phyloP scores from a whole-genome alignment of 2,888 invertebrate genomes.

The Heterodera filipjevi region DNA sequence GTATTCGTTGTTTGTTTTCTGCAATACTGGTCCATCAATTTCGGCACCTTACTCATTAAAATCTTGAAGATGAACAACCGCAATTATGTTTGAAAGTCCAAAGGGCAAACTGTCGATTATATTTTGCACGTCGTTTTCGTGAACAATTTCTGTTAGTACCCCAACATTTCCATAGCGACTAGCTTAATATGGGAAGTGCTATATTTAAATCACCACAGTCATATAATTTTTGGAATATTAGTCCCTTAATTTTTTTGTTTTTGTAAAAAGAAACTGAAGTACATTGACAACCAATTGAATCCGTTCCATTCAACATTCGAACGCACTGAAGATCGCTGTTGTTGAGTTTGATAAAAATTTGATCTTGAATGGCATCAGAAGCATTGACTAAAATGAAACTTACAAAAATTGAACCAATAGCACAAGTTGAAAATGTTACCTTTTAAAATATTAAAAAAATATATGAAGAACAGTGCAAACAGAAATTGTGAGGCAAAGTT shows the following conservation, averaged over 20 bases:
- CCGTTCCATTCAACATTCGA: constrained; percentile 87
- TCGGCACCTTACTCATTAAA: neutral
- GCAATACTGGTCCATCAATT: neutral
- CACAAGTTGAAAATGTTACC: neutral
- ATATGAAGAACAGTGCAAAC: neutral
- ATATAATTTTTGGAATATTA: neutral
- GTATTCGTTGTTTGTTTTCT: neutral
- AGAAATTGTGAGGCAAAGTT: neutral
- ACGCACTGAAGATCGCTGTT: constrained; percentile 73
- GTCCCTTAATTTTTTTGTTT: too few species aligned
- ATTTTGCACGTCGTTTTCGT: constrained; percentile 39
- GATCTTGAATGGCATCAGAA: constrained; percentile 33
- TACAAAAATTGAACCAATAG: too few species aligned
- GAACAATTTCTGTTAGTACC: constrained; percentile 43
- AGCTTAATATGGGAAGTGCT: constrained; percentile 48
- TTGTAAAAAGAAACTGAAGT: constrained; percentile 46
- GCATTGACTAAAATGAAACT: neutral
- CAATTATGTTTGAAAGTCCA: constrained; percentile 33
- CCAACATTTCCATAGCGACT: constrained; percentile 49
- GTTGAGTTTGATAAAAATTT: constrained; percentile 39
- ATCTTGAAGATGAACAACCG: constrained; percentile 29
- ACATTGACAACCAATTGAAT: constrained; percentile 93
- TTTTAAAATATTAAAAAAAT: neutral
- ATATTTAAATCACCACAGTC: too few species aligned
- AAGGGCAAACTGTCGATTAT: constrained; percentile 23